Evolutionary conservation across 30 jellyfish, hydroid and myxozoan genomes (phyloP).

Genomic region (Nemopilema nomurai): DNA sequence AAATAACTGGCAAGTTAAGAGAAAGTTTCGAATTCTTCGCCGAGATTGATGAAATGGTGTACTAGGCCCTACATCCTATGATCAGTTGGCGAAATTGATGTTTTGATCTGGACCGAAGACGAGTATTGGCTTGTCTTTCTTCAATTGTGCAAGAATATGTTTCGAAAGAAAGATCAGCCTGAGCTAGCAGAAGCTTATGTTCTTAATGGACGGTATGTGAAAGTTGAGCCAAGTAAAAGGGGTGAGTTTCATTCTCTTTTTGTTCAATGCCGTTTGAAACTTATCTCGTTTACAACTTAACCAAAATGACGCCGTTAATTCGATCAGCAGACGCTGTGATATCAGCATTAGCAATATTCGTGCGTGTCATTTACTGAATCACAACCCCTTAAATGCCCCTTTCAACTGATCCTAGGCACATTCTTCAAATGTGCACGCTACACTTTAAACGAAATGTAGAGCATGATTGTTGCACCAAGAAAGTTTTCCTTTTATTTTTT

Average conservation of each 20-base stretch:
- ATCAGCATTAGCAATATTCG: no score
- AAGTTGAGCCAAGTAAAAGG: conserved; percentile 60
- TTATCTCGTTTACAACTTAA: no score
- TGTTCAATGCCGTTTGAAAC: background rate
- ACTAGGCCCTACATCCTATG: background rate
- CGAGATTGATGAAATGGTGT: background rate
- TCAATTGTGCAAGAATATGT: background rate
- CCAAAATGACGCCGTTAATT: no score
- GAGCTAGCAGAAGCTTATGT: conserved; percentile 12
- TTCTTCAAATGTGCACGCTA: no score
- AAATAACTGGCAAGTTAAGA: background rate
- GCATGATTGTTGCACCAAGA: no score
- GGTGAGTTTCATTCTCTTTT: conserved; percentile 25
- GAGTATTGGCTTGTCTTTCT: background rate
- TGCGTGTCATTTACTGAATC: no score
- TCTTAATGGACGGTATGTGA: conserved; percentile 54
- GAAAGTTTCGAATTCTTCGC: background rate
- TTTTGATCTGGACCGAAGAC: background rate
- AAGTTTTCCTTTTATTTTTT: no score
- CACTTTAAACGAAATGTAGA: no score
- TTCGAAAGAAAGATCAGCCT: conserved; percentile 47
- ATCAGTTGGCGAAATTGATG: background rate
- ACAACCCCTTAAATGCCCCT: no score
- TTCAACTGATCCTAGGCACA: no score
- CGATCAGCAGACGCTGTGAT: background rate